A percentile compares a stretch with the other conserved stretches of the same genome.
These are phyloP conservation scores for Phragmatobia fuliginosa DNA, from an alignment of 2,888 invertebrate genomes.

Conservation along the genomic window DNA sequence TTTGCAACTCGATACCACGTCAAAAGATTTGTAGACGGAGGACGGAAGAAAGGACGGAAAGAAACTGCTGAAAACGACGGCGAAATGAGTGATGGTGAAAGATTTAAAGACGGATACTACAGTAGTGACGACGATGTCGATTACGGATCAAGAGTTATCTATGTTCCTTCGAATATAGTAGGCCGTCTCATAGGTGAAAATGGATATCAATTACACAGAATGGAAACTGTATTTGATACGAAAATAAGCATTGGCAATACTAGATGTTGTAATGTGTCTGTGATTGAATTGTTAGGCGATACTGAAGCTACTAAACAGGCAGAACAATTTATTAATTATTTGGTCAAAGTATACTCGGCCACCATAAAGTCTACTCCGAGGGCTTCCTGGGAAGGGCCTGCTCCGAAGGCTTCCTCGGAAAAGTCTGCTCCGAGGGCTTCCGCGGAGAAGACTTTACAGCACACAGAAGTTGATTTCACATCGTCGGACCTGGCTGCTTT, in stretches of 20 bases:
- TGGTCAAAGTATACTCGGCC: too few relatives aligned
- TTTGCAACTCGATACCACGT: conserved; percentile 61
- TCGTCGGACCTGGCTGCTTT: too few relatives aligned
- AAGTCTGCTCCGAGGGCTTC: too few relatives aligned
- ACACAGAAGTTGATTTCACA: too few relatives aligned
- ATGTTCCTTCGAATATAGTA: conserved; percentile 76
- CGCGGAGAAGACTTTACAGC: too few relatives aligned
- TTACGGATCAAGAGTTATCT: conserved; percentile 64
- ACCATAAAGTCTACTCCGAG: too few relatives aligned
- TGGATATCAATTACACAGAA: conserved; percentile 94
- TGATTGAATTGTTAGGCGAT: too few relatives aligned
- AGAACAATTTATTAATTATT: conserved; percentile 71
- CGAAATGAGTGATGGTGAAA: conserved; percentile 62
- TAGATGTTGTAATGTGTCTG: too few relatives aligned
- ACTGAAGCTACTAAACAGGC: conserved; percentile 80
- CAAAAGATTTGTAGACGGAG: conserved; percentile 57
- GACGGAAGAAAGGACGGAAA: conserved; percentile 49
- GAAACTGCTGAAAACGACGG: conserved; percentile 57
- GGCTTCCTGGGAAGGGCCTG: too few relatives aligned
- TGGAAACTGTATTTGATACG: conserved; percentile 90
- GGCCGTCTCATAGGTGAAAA: conserved; percentile 91
- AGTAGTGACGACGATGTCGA: conserved; percentile 46
- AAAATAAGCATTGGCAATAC: conserved; percentile 89
- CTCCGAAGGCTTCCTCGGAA: too few relatives aligned
- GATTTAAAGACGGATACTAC: conserved; percentile 51